Base-by-base conservation (phyloP, 37 sponge, comb jelly and placozoan species). In the Ianthella basta region DNA sequence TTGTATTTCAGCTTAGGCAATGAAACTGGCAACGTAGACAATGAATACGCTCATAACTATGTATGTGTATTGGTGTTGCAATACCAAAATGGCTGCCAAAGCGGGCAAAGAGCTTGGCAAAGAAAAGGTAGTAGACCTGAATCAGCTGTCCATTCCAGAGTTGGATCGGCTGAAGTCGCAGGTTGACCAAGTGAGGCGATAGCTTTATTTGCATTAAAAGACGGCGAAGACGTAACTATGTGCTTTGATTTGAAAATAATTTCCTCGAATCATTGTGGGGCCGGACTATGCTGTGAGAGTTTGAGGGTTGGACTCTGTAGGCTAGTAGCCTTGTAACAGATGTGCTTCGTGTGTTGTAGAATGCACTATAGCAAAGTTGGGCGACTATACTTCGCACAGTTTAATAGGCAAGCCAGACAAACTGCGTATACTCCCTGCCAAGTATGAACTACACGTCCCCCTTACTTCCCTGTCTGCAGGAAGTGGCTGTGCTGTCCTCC, bases 141-240 rank as follows among this genome's bases (percentile, higher is more conserved):
- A 59, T 35, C 68, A 88, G 79, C 77, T 96, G 27, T 55, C 55
- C 12, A 30, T 96, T 13, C 84, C 83, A 6, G 95, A 97, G 50
- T 82, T 97, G 56, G 90, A 94, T 36, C 84, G 88, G 40, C 61
- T 94, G n/a, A 94, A 92, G 68, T 35, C 84, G 2, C 93, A 92
- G 27, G 60, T 97, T 66, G 91, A 97, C 14, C 90, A 95, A 85
- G 94, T 93, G 73, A 84, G 68, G 0, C 19, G 41, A 3, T 79
- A 56, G 19, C 56, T 55, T 35, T 81, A 30, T 8, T 25, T 79
- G 5, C 15, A 39, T 39, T 79, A 2, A 6, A 3, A 4, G 29
- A 29, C 25, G 60, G 55, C 0, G 23, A 29, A 29, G 50, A 13
- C 24, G 64, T 29, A 61, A 61, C 10, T 61, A 13, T 61, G 64